Percentiles rank a stretch among this genome's conserved stretches.
phyloP scores from a whole-genome alignment of 2,888 invertebrate species.

The Cremastinae sp. region DNA sequence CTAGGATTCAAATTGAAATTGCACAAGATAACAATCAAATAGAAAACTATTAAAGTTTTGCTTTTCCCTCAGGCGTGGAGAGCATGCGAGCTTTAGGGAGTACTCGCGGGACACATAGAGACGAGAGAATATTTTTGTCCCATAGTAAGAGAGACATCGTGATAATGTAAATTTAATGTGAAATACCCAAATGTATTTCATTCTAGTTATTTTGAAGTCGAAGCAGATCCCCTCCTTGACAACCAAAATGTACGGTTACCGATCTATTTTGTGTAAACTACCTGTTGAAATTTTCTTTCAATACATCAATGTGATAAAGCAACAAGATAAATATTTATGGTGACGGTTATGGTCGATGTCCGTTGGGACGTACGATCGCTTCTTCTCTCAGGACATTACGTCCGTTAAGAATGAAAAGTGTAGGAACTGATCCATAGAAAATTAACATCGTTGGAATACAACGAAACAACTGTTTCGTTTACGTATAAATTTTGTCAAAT shows the following conservation, averaged over 20 bases:
- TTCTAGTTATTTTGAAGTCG: neutral
- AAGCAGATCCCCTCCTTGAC: neutral
- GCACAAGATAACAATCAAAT: slow-evolving; percentile 97
- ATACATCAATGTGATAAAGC: too few relatives aligned
- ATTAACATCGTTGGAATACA: too few relatives aligned
- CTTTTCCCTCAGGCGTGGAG: neutral
- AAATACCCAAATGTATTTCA: neutral
- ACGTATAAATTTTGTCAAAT: too few relatives aligned
- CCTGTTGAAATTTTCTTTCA: too few relatives aligned
- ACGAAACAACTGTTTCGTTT: too few relatives aligned
- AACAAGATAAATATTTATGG: too few relatives aligned
- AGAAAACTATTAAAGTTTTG: slow-evolving; percentile 60
- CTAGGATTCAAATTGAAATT: slow-evolving; percentile 97
- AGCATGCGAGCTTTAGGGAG: neutral
- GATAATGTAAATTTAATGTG: slow-evolving; percentile 5
- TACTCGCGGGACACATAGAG: neutral
- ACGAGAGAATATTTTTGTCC: slow-evolving; percentile 4
- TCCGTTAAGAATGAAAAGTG: too few relatives aligned
- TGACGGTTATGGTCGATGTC: too few relatives aligned
- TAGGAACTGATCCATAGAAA: too few relatives aligned
- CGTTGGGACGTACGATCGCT: too few relatives aligned
- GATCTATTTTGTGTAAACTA: neutral
- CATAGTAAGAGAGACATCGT: neutral
- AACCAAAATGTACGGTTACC: neutral
- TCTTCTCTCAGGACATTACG: too few relatives aligned